These are phyloP conservation scores for Salvelinus namaycush DNA, from an alignment of 2,113 vertebrate genomes.

Conservation along the genomic window DNA sequence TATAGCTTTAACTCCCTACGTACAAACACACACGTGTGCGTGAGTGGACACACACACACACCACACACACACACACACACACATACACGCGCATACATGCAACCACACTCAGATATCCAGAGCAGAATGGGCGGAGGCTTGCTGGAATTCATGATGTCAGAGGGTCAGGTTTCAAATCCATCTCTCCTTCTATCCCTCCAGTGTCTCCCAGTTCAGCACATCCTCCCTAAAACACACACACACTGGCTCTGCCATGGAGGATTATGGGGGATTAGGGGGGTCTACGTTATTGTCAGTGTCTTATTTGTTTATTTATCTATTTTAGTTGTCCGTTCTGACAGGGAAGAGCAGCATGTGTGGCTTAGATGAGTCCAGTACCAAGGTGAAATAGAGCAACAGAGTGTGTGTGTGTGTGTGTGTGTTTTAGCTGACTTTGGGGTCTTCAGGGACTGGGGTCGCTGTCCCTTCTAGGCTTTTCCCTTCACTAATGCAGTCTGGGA, in stretches of 20 bases:
- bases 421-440: slow-evolving; percentile 26
- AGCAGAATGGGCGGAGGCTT: background rate
- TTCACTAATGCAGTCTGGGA: slow-evolving; percentile 43
- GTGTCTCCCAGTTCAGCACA: background rate
- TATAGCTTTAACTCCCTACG: background rate
- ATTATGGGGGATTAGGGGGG: slow-evolving; percentile 10
- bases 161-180: slow-evolving; percentile 21
- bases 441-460: slow-evolving; percentile 1
- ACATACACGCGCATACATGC: background rate
- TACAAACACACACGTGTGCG: background rate
- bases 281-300: slow-evolving; percentile 1
- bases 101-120: slow-evolving; percentile 5
- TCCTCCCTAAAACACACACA: background rate
- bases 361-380: slow-evolving; percentile 3
- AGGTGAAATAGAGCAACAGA: slow-evolving; percentile 15
- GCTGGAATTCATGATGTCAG: slow-evolving; percentile 22
- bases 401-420: background rate
- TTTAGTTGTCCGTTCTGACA: background rate
- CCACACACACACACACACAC: background rate
- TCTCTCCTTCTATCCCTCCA: background rate
- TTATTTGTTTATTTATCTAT: slow-evolving; percentile 24
- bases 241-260: background rate
- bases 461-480: slow-evolving; percentile 38
- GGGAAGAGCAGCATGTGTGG: background rate
- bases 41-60: background rate